Percentiles rank a stretch among this genome's conserved stretches.
Conservation (phyloP, 2,797 vertebrate genomes). For the Peromyscus nudipes region DNA sequence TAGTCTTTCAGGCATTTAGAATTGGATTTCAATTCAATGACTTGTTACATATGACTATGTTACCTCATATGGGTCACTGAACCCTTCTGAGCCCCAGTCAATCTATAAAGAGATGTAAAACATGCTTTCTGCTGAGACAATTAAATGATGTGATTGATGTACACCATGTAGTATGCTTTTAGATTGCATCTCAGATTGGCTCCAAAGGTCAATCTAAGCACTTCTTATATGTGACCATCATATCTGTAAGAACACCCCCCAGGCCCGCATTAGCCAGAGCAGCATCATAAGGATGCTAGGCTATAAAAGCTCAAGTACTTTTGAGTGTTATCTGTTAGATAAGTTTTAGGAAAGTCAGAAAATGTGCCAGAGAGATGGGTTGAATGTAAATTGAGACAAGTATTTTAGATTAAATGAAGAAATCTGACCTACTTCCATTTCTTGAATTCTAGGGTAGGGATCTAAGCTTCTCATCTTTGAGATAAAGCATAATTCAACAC, state of each 20-base stretch:
- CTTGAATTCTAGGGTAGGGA: constrained; percentile 24
- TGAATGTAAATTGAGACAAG: background rate
- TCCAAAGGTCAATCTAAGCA: background rate
- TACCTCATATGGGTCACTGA: background rate
- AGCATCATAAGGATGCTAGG: background rate
- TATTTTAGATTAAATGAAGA: constrained; percentile 54
- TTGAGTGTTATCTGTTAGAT: background rate
- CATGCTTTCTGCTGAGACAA: background rate
- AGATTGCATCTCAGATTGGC: background rate
- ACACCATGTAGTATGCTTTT: background rate
- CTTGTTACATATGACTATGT: background rate
- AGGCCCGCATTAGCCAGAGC: background rate
- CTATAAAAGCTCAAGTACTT: background rate
- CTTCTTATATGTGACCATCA: background rate
- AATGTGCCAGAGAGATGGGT: background rate
- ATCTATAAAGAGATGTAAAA: background rate
- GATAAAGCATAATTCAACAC: constrained; percentile 45
- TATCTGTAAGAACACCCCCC: background rate
- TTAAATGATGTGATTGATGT: background rate
- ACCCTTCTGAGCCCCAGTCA: background rate
- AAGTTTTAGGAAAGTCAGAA: background rate
- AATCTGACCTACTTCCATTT: background rate
- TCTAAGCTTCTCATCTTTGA: background rate
- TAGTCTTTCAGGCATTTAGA: background rate
- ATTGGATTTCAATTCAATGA: constrained; percentile 8